Conservation (phyloP, 1,140 invertebrate genomes). For the Mylabris phalerata region DNA sequence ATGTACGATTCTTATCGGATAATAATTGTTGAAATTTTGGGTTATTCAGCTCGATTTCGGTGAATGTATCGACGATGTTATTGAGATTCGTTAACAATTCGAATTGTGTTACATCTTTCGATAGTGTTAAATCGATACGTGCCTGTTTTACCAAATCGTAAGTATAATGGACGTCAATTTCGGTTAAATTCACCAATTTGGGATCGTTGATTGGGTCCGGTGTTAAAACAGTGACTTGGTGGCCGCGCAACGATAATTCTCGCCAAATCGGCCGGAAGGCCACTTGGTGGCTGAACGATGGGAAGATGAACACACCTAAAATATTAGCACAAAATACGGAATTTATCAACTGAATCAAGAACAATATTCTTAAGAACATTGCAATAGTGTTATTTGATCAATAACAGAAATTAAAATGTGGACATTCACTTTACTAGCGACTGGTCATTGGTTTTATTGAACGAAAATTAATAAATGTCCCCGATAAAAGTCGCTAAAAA, state of each 20-base stretch:
- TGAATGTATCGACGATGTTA: conserved; percentile 27
- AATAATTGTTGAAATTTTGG: conserved; percentile 36
- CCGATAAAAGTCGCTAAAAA: too few relatives aligned
- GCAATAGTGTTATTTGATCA: too few relatives aligned
- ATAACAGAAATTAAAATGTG: too few relatives aligned
- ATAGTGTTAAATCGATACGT: not conserved
- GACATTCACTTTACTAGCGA: too few relatives aligned
- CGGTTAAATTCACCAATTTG: conserved; percentile 15
- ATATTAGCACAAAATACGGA: conserved; percentile 37
- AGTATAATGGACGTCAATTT: conserved; percentile 13
- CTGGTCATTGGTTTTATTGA: too few relatives aligned
- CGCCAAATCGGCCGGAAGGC: conserved; percentile 40
- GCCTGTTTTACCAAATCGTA: conserved; percentile 5
- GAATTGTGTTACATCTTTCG: conserved; percentile 3
- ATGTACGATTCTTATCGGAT: conserved; percentile 23
- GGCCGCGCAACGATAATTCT: conserved; percentile 15
- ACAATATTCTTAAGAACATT: too few relatives aligned
- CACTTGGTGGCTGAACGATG: conserved; percentile 50
- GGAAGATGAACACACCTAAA: conserved; percentile 43
- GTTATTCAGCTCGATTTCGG: conserved; percentile 37
- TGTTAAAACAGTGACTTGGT: conserved; percentile 18
- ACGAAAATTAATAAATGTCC: too few relatives aligned
- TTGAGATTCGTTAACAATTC: not conserved
- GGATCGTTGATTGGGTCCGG: conserved; percentile 21
- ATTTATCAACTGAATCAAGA: too few relatives aligned